Percentiles rank a stretch among this genome's conserved stretches.
Evolutionary conservation across 1,140 invertebrate species (phyloP).

Genomic region (Vanessa atalanta): DNA sequence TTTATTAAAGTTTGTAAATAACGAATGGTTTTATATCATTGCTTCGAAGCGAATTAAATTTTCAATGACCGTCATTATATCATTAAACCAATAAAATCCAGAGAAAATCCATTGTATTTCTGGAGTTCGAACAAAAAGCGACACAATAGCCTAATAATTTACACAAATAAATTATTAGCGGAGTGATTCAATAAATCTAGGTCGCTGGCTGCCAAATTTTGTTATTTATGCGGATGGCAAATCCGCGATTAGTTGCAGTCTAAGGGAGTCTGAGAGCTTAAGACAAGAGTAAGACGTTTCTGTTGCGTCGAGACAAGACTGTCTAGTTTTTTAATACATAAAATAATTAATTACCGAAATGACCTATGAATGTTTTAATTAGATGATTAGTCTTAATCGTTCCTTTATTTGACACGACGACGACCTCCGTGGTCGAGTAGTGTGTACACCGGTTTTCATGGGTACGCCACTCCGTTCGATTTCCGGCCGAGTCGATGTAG

Average conservation of each 20-base stretch:
- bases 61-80: constrained; percentile 4
- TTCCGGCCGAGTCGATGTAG: too few relatives aligned
- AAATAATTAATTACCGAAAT: too few relatives aligned
- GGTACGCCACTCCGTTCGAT: too few relatives aligned
- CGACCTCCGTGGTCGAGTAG: too few relatives aligned
- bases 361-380: too few relatives aligned
- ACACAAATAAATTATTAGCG: constrained; percentile 36
- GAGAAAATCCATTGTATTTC: constrained; percentile 17
- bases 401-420: too few relatives aligned
- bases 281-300: not conserved
- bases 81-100: constrained; percentile 8
- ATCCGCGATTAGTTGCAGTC: constrained; percentile 21
- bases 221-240: constrained; percentile 36
- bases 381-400: too few relatives aligned
- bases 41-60: not conserved
- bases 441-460: too few relatives aligned
- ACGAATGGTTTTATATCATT: not conserved
- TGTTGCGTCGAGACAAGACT: not conserved
- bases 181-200: constrained; percentile 28
- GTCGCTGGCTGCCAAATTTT: constrained; percentile 35
- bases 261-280: not conserved
- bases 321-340: not conserved
- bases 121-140: constrained; percentile 31
- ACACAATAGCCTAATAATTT: constrained; percentile 41
- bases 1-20: not conserved